Evolutionary conservation across 2,113 vertebrate genomes (phyloP).

Genomic region (Pelodiscus sinensis): DNA sequence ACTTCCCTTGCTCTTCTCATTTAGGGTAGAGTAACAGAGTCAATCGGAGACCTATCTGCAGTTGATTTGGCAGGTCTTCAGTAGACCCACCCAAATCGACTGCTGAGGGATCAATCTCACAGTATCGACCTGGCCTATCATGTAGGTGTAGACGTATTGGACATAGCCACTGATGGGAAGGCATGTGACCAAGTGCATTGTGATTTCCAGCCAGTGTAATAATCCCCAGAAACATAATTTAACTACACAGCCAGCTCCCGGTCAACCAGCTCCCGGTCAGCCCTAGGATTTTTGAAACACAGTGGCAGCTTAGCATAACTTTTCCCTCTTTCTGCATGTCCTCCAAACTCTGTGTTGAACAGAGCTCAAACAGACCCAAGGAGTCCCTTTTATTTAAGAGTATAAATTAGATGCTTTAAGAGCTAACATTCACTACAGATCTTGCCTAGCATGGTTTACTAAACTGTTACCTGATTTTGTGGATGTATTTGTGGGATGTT

Average conservation of each 20-base stretch:
- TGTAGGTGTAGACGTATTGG: background rate
- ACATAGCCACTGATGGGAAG: background rate
- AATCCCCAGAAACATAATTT: background rate
- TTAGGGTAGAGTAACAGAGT: no score
- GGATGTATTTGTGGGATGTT: background rate
- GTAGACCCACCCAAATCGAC: no score
- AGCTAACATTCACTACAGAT: background rate
- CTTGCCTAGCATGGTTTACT: background rate
- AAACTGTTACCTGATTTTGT: background rate
- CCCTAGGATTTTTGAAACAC: background rate
- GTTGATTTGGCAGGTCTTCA: no score
- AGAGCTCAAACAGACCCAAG: background rate
- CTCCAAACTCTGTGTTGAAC: background rate
- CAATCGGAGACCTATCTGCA: no score
- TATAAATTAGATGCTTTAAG: accelerated
- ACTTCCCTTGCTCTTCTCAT: no score
- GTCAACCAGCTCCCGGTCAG: background rate
- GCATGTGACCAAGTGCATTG: no score
- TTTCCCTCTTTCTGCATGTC: background rate
- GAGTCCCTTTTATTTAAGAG: background rate
- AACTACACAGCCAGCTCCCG: background rate
- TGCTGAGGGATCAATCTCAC: no score
- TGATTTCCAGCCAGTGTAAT: background rate
- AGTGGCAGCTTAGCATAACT: background rate
- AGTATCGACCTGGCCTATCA: no score